Conservation (phyloP, 2,113 vertebrate genomes). For the Pomatorhinus ruficollis region DNA sequence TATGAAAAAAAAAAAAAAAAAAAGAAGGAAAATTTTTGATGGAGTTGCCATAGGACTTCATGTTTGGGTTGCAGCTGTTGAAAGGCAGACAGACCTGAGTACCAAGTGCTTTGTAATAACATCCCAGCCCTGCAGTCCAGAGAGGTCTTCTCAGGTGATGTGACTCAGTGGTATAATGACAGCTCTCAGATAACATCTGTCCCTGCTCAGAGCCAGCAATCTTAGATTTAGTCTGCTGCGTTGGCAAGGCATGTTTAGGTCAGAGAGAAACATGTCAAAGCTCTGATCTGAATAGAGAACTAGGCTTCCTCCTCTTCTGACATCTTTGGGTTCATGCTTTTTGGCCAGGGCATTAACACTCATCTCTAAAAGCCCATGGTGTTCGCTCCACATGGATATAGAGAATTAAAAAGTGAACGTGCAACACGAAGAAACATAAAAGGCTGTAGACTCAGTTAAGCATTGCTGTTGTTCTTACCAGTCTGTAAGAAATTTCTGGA, state of each 20-base stretch:
- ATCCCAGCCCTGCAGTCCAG: neutral
- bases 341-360: neutral
- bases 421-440: neutral
- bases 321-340: neutral
- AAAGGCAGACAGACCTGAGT: neutral
- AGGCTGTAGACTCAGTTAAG: neutral
- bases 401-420: neutral
- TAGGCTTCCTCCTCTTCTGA: neutral
- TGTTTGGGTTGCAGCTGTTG: neutral
- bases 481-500: neutral
- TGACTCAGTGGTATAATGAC: slow-evolving; percentile 17
- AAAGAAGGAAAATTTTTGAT: neutral
- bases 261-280: neutral
- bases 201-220: slow-evolving; percentile 7
- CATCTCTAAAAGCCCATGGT: neutral
- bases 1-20: neutral
- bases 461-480: neutral
- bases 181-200: slow-evolving; percentile 33
- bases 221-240: neutral
- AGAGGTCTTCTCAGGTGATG: slow-evolving; percentile 23
- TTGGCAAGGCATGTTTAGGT: neutral
- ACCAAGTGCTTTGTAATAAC: neutral
- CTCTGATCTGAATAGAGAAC: neutral
- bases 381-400: neutral
- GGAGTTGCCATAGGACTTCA: neutral